Evolutionary conservation across 2,113 vertebrate species (phyloP).

Genomic region (Anthoscopus minutus): DNA sequence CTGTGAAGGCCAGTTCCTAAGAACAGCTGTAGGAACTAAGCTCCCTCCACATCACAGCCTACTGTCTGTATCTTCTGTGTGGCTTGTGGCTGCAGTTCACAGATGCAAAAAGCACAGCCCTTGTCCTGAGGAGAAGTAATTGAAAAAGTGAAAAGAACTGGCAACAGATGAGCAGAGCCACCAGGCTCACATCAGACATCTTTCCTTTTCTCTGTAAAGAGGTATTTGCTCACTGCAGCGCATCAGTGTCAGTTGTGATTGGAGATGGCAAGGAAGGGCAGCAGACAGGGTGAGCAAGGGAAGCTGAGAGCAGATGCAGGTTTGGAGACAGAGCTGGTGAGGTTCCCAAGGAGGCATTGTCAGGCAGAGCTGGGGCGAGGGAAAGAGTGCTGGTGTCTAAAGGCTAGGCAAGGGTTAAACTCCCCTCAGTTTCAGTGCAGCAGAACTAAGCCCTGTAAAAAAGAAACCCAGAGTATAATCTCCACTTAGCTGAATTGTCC

Average conservation of each 20-base stretch:
- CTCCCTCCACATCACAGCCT: not conserved
- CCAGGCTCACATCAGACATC: not conserved
- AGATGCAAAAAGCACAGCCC: not conserved
- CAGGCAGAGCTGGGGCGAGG: not conserved
- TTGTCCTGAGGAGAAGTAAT: not conserved
- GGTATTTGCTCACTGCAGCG: not conserved
- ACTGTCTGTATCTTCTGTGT: not conserved
- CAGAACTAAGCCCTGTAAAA: not conserved
- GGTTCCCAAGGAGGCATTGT: not conserved
- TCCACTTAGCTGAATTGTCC: not conserved
- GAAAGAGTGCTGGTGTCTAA: not conserved
- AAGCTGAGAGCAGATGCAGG: not conserved
- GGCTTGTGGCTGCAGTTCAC: not conserved
- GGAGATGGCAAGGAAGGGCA: not conserved
- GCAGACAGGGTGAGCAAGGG: not conserved
- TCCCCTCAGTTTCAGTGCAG: not conserved
- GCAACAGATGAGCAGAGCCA: not conserved
- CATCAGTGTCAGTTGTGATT: not conserved
- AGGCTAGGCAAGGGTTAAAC: not conserved
- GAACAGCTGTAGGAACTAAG: not conserved
- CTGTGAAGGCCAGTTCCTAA: not conserved
- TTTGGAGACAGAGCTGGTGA: not conserved
- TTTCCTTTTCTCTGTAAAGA: not conserved
- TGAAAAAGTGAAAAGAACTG: fast-evolving
- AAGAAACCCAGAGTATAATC: not conserved